Base-by-base conservation (phyloP, 1,140 invertebrate genomes). In the Acarapis woodi region DNA sequence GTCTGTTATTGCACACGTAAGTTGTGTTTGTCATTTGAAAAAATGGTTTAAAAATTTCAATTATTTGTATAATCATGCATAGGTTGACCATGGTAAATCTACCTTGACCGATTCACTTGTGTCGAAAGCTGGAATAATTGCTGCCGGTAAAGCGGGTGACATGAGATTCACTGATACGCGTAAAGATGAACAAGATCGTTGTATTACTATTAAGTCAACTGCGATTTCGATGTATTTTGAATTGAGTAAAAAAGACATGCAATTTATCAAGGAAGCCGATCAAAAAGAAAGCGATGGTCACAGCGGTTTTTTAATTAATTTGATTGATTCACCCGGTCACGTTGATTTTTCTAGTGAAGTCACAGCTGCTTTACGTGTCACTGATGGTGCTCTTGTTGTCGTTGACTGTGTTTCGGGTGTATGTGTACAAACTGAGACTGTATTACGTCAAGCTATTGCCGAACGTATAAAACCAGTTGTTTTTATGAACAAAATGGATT, bases 1-100 rank as follows among this genome's bases (percentile, higher is more conserved):
- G 90, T 97, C 90, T 55, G 93, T 99, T 59, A 99, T 99, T 61
- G 93, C 93, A 49, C 93, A 99, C 62, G 93, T 99, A n/a, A n/a
- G n/a, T n/a, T n/a, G n/a, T n/a, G n/a, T 99, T 66, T 77, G 90
- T 66, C 62, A 51, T 55, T 80, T 97, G 71, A 97, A 97, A 90
- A 87, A 97, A 75, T 85, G 85, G 57, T 96, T 94, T 66, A 67
- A 66, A 62, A 97, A 99, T 55, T 97, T 99, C 62, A 72, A 93
- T 57, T 99, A 99, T 63, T 99, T 99, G 90, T 97, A 88, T 55
- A 90, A 99, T 59, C 99, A 99, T 61, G 93, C 93, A 49, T 93
- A 99, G 61, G 93, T 99, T 42, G 93, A 99, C 67, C 93, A 99
- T 59, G 93, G 93, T 54, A 99, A 99, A 61, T 97, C 90, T 47